Percentiles rank a stretch among this genome's conserved stretches.
Conservation (phyloP, 2,797 vertebrate species). For the Ambastaia sidthimunki region DNA sequence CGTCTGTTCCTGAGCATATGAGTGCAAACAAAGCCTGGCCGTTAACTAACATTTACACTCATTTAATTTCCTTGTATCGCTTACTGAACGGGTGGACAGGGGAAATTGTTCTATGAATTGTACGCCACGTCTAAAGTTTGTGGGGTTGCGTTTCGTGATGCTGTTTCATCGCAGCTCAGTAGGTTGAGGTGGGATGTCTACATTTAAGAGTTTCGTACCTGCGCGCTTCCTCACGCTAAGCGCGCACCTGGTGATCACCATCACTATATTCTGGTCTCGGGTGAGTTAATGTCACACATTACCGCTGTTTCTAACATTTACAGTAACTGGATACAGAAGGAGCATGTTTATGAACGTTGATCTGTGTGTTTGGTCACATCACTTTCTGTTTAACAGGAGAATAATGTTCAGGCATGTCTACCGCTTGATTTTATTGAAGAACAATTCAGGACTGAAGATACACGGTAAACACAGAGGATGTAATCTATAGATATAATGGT, state of each 20-base stretch:
- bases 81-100: too few relatives aligned
- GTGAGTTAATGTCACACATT: conserved; percentile 68
- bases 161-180: background rate
- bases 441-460: conserved; percentile 80
- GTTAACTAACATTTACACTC: background rate
- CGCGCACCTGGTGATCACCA: conserved; percentile 88
- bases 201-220: conserved; percentile 81
- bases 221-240: conserved; percentile 85
- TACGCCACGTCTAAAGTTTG: background rate
- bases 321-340: too few relatives aligned
- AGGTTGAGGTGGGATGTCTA: conserved; percentile 74
- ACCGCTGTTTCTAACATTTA: background rate
- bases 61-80: background rate
- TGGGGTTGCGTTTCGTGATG: background rate
- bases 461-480: conserved; percentile 78
- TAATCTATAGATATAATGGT: too few relatives aligned
- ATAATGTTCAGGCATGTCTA: conserved; percentile 85
- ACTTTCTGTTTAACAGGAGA: conserved; percentile 74
- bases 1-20: background rate
- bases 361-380: background rate
- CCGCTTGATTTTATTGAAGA: conserved; percentile 82
- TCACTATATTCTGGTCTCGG: conserved; percentile 91
- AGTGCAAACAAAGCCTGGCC: too few relatives aligned
- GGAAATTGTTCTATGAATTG: background rate
- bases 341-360: background rate